Conservation (phyloP, 2,888 invertebrate species). For the Erynnis tages region DNA sequence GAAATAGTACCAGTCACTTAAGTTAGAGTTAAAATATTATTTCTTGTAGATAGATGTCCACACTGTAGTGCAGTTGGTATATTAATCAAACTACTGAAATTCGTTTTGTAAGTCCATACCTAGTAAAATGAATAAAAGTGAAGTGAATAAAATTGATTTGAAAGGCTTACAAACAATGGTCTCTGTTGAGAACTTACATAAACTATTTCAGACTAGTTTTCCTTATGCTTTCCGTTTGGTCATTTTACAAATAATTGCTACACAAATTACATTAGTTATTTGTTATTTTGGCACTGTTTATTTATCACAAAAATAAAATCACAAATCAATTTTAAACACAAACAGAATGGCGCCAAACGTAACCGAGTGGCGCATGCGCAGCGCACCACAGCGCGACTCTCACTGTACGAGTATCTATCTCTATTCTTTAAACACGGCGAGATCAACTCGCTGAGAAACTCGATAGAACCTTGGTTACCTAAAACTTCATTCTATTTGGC, state of each 20-base stretch:
- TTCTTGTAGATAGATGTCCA: too few species aligned
- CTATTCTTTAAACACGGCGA: constrained; percentile 29
- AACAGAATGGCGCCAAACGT: constrained; percentile 33
- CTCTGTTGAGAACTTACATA: constrained; percentile 60
- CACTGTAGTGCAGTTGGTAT: too few species aligned
- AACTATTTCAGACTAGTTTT: constrained; percentile 39
- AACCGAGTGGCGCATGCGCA: constrained; percentile 59
- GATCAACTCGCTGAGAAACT: constrained; percentile 31
- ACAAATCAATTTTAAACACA: constrained; percentile 33
- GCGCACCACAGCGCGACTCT: constrained; percentile 67
- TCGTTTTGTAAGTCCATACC: too few species aligned
- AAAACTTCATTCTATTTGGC: constrained; percentile 10
- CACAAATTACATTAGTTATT: not conserved
- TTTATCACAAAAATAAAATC: constrained; percentile 38
- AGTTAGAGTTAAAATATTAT: too few species aligned
- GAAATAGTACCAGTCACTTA: too few species aligned
- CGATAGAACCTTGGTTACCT: constrained; percentile 16
- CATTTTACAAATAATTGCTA: constrained; percentile 44
- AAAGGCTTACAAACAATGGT: constrained; percentile 6
- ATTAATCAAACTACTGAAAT: too few species aligned
- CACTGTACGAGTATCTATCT: constrained; percentile 48
- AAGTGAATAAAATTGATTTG: constrained; percentile 35
- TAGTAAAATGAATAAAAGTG: constrained; percentile 1
- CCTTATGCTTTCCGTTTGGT: constrained; percentile 43
- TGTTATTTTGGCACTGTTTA: constrained; percentile 53